Conservation (phyloP, 2,797 vertebrate genomes). For the Bryconaethiops microstoma region DNA sequence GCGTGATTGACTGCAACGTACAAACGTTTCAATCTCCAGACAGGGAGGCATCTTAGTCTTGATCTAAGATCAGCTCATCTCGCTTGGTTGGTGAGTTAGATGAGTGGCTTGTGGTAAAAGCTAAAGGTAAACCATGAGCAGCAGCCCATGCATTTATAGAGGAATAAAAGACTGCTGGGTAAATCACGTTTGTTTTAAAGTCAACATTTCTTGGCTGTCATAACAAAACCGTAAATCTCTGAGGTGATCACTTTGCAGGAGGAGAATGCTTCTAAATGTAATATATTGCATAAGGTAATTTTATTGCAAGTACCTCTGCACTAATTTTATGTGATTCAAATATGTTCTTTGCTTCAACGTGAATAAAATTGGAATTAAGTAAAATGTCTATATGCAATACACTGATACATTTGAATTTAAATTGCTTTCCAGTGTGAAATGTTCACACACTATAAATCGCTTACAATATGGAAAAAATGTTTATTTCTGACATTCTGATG, state of each 20-base stretch:
- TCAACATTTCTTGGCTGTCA: neutral
- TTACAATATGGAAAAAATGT: no score
- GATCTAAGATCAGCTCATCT: constrained; percentile 6
- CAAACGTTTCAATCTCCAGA: neutral
- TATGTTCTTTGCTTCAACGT: no score
- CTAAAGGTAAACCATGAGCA: neutral
- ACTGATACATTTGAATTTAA: neutral
- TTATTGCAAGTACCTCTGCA: no score
- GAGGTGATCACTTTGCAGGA: neutral
- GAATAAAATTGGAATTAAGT: no score
- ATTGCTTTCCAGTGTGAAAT: no score
- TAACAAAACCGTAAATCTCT: neutral
- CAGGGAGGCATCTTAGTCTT: neutral
- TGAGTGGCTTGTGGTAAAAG: neutral
- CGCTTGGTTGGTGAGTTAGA: neutral
- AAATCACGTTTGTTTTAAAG: neutral
- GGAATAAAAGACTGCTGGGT: neutral
- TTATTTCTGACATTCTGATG: neutral
- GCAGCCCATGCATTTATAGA: neutral
- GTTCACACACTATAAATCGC: no score
- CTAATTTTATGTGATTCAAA: no score
- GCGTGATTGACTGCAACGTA: constrained; percentile 33
- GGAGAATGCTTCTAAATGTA: neutral
- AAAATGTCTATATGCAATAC: neutral
- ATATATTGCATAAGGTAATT: no score